Base-by-base conservation (phyloP, 2,888 invertebrate species). In the Mystacides longicornis region DNA sequence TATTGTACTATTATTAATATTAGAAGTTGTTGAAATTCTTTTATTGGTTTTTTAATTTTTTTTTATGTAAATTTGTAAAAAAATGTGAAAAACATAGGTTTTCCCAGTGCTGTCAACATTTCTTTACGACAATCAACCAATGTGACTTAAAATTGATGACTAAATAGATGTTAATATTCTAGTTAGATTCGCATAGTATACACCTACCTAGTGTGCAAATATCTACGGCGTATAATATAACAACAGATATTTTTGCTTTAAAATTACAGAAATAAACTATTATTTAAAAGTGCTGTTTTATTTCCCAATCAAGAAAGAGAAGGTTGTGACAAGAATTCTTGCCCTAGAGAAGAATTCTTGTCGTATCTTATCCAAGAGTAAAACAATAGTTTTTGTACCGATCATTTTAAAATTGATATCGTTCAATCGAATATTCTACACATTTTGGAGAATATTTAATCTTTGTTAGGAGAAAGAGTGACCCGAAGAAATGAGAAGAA, bases 201-300 rank as follows among this genome's bases (percentile, higher is more conserved):
- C 11, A 11, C 11, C 27, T 5, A 37, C 14, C 14, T 37, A 7
- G 7, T 37, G 16, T n/a, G n/a, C n/a, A n/a, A n/a, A n/a, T 49
- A 31, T 33, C 20, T 22, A 50, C 49, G 50, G 49, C 27, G 9
- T 43, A 42, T 54, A 54, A 54, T 49, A 54, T 49, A 43, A 16
- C 50, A 49, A 49, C 49, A 49, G 54, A 54, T 49, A 54, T 54
- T 54, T n/a, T 54, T 54, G 54, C 54, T 54, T 54, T 22, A 27
- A 54, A 54, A 54, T 54, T 54, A 49, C 27, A 43, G 37, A 54
- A 54, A 7, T 54, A 54, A 42, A 54, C 45, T 49, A 54, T 50
- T 54, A 54, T 23, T 23, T 43, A 54, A 49, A 43, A 23, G 22
- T 42, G 21, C 7, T 45, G 14, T 45, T 43, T 51, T 22, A 37